Percentiles rank a stretch among this genome's conserved stretches.
These are phyloP conservation scores for Antheraea mylitta DNA, from an alignment of 1,140 invertebrate species.

Conservation along the genomic window DNA sequence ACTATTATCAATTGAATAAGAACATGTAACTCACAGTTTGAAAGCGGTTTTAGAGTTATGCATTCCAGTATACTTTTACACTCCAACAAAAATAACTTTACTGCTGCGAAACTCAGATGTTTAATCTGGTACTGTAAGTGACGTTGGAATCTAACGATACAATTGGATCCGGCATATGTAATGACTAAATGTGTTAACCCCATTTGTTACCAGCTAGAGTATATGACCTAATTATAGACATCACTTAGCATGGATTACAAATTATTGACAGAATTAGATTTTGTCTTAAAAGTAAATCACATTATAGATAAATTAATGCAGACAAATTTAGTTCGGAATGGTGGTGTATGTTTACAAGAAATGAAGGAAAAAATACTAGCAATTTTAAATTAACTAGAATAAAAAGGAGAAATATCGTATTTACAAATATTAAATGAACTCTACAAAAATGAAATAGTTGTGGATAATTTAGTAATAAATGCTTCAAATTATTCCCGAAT, in stretches of 20 bases:
- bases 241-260: neutral
- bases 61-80: conserved; percentile 26
- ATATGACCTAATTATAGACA: conserved; percentile 8
- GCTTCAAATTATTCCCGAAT: no score
- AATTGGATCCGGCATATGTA: conserved; percentile 8
- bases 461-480: no score
- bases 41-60: conserved; percentile 25
- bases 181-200: conserved; percentile 16
- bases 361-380: no score
- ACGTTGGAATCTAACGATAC: conserved; percentile 12
- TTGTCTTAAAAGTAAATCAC: no score
- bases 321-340: no score
- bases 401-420: no score
- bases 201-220: conserved; percentile 15
- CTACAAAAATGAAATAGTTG: no score
- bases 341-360: no score
- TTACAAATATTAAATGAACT: no score
- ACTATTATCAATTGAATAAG: neutral
- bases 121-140: conserved; percentile 9
- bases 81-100: conserved; percentile 29
- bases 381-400: no score
- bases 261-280: no score
- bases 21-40: conserved; percentile 17
- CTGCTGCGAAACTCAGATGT: conserved; percentile 20
- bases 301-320: no score